Base-by-base conservation (phyloP, 1,140 invertebrate species). In the Panagrolaimus sp. region DNA sequence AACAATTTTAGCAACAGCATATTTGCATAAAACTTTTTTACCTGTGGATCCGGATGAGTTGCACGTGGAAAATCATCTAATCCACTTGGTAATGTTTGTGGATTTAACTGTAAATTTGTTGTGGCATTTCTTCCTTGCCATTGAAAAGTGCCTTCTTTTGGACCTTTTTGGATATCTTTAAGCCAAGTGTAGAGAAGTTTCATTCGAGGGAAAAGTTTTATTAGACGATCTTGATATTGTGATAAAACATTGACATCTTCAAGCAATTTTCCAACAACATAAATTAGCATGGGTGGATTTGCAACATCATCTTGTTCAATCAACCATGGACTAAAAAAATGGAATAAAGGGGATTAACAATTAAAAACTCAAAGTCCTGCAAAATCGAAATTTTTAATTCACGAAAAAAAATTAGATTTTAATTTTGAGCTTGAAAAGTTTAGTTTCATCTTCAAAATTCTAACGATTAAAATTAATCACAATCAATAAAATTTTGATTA, bases 51-150 rank as follows among this genome's bases (percentile, higher is more conserved):
- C 7, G 31, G 31, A 87, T 98, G 93, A 0, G 94, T 95, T 8
- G 96, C 92, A 78, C 96, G 86, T 0, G 96, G 96, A 86, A 91
- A 98, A 85, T 99, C 96, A 84, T 99, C 96, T 5, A 99, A 85
- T 0, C 96, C 96, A 0, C 94, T 98, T 0, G 93, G 91, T 14
- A 99, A 84, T 0, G 94, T 97, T 86, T 96, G 96, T 0, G 96
- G 94, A 86, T 98, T 99, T 0, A 99, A 84, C 84, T 98, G 93
- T 23, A 87, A 83, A 5, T 86, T 87, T 0, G 89, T 89, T 8
- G 87, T 87, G 0, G 87, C 83, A 83, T 93, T 89, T 42, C 93
- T 86, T 0, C 93, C 92, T 47, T 89, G 85, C 93, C 93, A 96
- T 25, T 85, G 83, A 68, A 75, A 74, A 43, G 69, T 79, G 20